Evolutionary conservation across 2,888 invertebrate genomes (phyloP).

Genomic region (Tenthredo mesomela): DNA sequence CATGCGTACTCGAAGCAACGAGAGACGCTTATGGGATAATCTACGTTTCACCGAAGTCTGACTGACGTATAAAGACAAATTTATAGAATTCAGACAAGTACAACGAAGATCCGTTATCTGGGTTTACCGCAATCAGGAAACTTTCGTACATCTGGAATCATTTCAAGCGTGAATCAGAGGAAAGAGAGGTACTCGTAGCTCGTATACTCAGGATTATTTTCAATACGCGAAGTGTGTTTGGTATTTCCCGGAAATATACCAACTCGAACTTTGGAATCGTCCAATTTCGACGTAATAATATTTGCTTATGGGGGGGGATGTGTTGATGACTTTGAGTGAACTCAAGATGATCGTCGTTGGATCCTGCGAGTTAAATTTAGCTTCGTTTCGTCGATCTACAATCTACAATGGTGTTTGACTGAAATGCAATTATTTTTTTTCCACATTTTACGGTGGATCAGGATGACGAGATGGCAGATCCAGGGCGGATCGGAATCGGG

Average conservation of each 20-base stretch:
- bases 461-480: neutral
- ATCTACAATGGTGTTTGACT: neutral
- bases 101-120: neutral
- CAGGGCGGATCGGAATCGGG: neutral
- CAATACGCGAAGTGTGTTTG: neutral
- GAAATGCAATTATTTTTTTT: neutral
- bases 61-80: neutral
- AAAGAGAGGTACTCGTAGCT: neutral
- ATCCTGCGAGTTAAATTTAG: slow-evolving; percentile 22
- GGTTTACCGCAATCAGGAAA: neutral
- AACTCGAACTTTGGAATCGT: neutral
- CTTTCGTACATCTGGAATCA: neutral
- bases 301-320: neutral
- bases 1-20: neutral
- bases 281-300: slow-evolving; percentile 26
- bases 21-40: neutral
- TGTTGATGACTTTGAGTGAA: slow-evolving; percentile 32
- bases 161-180: neutral
- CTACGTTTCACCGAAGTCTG: neutral
- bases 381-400: slow-evolving; percentile 2
- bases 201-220: neutral
- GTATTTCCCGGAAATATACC: neutral
- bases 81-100: neutral
- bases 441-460: neutral
- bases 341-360: neutral